These are phyloP conservation scores for Odontamblyopus lacepedii DNA, from an alignment of 2,797 vertebrate species.

Conservation along the genomic window DNA sequence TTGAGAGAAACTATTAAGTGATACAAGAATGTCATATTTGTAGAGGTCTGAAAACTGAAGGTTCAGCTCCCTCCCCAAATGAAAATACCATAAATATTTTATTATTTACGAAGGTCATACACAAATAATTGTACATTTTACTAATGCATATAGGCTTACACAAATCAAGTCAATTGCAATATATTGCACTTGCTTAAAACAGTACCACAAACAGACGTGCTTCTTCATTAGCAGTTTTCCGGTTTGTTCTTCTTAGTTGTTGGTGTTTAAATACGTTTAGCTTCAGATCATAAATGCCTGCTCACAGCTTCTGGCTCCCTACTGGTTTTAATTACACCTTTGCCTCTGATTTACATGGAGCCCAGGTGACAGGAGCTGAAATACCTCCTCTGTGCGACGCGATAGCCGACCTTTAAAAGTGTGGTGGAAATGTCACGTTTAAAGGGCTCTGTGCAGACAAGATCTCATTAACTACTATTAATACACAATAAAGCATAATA, in stretches of 20 bases:
- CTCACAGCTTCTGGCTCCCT: conserved; percentile 5
- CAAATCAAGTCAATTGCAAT: too few species aligned
- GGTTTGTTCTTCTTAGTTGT: background rate
- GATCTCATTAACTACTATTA: background rate
- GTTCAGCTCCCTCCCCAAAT: too few species aligned
- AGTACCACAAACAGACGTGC: background rate
- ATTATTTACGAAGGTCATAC: too few species aligned
- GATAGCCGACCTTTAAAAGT: conserved; percentile 36
- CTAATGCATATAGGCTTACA: too few species aligned
- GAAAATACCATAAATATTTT: too few species aligned
- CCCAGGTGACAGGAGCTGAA: conserved; percentile 15
- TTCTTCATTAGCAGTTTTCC: background rate
- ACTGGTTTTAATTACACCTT: conserved; percentile 44
- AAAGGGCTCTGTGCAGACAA: background rate
- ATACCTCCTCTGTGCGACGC: conserved; percentile 10
- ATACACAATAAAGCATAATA: background rate
- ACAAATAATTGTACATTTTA: too few species aligned
- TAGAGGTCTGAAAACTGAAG: too few species aligned
- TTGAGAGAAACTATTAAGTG: too few species aligned
- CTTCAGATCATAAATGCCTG: background rate
- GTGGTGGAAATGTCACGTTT: conserved; percentile 2
- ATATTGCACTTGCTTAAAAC: background rate
- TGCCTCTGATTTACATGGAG: conserved; percentile 37
- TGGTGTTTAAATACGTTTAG: conserved; percentile 1
- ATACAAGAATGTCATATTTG: too few species aligned